Percentiles rank a stretch among this genome's conserved stretches.
phyloP scores from a whole-genome alignment of 1,140 invertebrate species.

The Schlechtendalia chinensis region DNA sequence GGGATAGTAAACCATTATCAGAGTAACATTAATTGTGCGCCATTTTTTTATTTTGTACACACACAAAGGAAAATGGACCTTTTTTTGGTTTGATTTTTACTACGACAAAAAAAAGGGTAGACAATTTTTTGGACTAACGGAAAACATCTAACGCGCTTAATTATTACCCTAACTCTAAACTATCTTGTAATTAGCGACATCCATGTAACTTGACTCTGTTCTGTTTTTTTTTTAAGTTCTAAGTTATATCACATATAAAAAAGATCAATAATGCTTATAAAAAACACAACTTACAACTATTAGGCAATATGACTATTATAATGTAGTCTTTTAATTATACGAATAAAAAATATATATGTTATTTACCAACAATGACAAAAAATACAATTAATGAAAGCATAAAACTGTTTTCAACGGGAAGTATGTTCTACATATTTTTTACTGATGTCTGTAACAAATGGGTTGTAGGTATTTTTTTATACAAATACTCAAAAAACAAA shows the following conservation, averaged over 20 bases:
- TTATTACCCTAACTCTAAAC: constrained; percentile 12
- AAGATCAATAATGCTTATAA: background rate
- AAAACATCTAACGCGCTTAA: constrained; percentile 29
- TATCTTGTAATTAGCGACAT: constrained; percentile 35
- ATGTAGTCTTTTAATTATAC: background rate
- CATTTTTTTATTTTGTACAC: constrained; percentile 20
- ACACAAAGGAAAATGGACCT: background rate
- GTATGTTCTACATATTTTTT: background rate
- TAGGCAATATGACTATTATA: background rate
- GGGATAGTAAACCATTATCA: constrained; percentile 24
- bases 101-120: constrained; percentile 13
- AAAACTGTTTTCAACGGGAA: background rate
- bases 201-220: background rate
- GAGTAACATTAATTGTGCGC: background rate
- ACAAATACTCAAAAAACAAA: constrained; percentile 25
- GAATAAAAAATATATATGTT: too few species aligned
- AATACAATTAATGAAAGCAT: too few species aligned
- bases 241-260: constrained; percentile 1
- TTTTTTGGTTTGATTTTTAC: constrained; percentile 33
- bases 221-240: background rate
- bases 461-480: background rate
- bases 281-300: background rate
- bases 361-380: background rate
- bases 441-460: background rate
- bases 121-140: constrained; percentile 17